Conservation (phyloP, 2,888 invertebrate genomes). For the Epinotia demarniana region DNA sequence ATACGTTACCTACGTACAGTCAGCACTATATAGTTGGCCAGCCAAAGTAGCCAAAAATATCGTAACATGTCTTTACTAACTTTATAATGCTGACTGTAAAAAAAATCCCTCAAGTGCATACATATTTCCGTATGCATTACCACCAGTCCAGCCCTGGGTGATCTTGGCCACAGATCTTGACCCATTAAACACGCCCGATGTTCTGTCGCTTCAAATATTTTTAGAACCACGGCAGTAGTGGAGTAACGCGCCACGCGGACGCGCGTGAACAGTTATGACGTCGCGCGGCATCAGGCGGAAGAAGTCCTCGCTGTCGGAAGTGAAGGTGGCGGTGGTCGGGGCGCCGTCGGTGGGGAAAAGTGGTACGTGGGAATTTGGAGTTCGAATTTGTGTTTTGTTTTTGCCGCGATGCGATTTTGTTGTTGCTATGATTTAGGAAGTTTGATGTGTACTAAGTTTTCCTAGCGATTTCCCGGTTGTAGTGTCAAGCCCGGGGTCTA, state of each 20-base stretch:
- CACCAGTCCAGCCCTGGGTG: slow-evolving; percentile 61
- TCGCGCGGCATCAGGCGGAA: slow-evolving; percentile 94
- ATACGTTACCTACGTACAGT: too few relatives aligned
- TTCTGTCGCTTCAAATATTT: slow-evolving; percentile 78
- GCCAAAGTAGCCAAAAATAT: too few relatives aligned
- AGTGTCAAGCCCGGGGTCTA: too few relatives aligned
- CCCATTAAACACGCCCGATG: slow-evolving; percentile 80
- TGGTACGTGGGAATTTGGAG: slow-evolving; percentile 86
- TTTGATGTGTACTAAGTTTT: neutral
- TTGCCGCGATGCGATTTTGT: neutral
- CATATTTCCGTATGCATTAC: neutral
- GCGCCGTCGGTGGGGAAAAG: slow-evolving; percentile 96
- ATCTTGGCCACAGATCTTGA: slow-evolving; percentile 84
- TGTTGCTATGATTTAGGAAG: neutral
- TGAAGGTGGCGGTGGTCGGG: slow-evolving; percentile 95
- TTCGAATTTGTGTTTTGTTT: neutral
- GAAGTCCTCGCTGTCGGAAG: slow-evolving; percentile 95
- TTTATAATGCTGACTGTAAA: too few relatives aligned
- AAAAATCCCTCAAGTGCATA: neutral
- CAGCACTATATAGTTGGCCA: too few relatives aligned
- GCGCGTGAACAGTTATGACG: slow-evolving; percentile 82
- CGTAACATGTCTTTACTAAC: neutral
- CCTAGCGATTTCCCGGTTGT: too few relatives aligned
- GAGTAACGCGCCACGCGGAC: slow-evolving; percentile 53
- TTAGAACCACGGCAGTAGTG: slow-evolving; percentile 58